A percentile compares a stretch with the other conserved stretches of the same genome.
These are phyloP conservation scores for Thereuonema tuberculata DNA, from an alignment of 1,140 invertebrate genomes.

Conservation along the genomic window DNA sequence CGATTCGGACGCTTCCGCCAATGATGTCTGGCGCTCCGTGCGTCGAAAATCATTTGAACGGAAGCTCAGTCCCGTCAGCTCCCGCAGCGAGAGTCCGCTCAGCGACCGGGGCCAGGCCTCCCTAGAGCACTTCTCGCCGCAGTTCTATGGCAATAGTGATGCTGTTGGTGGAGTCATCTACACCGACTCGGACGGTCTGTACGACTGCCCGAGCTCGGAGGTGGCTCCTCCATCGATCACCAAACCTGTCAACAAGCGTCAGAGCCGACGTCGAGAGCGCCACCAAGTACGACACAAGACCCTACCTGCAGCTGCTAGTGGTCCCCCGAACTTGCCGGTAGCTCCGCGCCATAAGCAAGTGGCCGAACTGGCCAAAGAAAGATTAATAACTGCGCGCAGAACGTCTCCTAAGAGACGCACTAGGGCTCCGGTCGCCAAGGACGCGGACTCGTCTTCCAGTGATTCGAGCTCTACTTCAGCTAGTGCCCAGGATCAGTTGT, in stretches of 20 bases:
- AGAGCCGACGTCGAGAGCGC: conserved; percentile 13
- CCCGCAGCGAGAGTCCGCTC: conserved; percentile 55
- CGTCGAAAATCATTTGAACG: conserved; percentile 16
- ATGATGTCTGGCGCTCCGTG: conserved; percentile 18
- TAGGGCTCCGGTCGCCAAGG: not conserved
- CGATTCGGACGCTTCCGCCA: conserved; percentile 8
- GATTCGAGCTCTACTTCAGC: conserved; percentile 1
- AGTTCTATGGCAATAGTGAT: conserved; percentile 47
- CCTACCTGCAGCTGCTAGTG: too few species aligned
- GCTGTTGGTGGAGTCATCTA: conserved; percentile 44
- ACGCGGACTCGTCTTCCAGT: not conserved
- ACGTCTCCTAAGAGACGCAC: conserved; percentile 17
- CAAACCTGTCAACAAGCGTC: conserved; percentile 12
- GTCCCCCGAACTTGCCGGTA: not conserved
- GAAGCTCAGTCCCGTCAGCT: conserved; percentile 45
- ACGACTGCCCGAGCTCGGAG: conserved; percentile 59
- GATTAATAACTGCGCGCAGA: conserved; percentile 9
- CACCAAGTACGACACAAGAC: conserved; percentile 8
- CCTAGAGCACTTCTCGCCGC: conserved; percentile 44
- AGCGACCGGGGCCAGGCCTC: conserved; percentile 38
- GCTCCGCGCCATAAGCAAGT: conserved; percentile 3
- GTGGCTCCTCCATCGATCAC: conserved; percentile 27
- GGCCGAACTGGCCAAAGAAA: conserved; percentile 4
- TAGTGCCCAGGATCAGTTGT: not conserved
- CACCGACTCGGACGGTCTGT: conserved; percentile 58